Percentiles rank a stretch among this genome's conserved stretches.
phyloP scores from a whole-genome alignment of 2,113 vertebrate species.

The Leptobrachium leishanense region DNA sequence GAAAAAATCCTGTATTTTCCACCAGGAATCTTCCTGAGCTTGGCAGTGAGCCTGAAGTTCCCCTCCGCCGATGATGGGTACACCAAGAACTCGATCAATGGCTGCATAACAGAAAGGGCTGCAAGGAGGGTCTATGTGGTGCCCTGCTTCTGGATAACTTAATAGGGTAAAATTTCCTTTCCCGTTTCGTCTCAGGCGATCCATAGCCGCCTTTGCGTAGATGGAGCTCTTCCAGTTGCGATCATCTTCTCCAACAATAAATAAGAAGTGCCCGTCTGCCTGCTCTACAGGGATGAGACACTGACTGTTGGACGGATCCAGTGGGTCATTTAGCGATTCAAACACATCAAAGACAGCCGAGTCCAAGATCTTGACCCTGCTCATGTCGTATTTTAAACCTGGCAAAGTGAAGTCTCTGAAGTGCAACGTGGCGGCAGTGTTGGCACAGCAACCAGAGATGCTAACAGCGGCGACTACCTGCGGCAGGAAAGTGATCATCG shows the following conservation, averaged over 20 bases:
- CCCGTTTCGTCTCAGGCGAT: slow-evolving; percentile 57
- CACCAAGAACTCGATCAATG: slow-evolving; percentile 60
- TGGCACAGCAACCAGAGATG: slow-evolving; percentile 65
- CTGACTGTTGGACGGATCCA: slow-evolving; percentile 55
- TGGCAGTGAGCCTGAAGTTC: slow-evolving; percentile 62
- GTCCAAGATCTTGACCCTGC: slow-evolving; percentile 59
- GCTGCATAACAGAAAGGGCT: slow-evolving; percentile 61
- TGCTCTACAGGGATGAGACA: slow-evolving; percentile 64
- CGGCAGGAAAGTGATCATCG: slow-evolving; percentile 69
- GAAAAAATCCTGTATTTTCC: slow-evolving; percentile 68
- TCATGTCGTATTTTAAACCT: slow-evolving; percentile 61
- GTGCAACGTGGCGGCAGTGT: slow-evolving; percentile 60
- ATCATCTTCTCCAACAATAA: slow-evolving; percentile 66
- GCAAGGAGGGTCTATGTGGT: slow-evolving; percentile 64
- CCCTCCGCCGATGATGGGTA: slow-evolving; percentile 62
- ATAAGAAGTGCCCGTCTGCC: slow-evolving; percentile 64
- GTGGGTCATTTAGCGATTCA: slow-evolving; percentile 64
- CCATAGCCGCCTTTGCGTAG: slow-evolving; percentile 61
- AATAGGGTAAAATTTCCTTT: slow-evolving; percentile 65
- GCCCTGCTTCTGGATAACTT: slow-evolving; percentile 65
- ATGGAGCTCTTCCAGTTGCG: slow-evolving; percentile 67
- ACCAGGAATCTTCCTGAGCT: slow-evolving; percentile 68
- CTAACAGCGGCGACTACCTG: slow-evolving; percentile 65
- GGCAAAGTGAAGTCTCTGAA: slow-evolving; percentile 61
- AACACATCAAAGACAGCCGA: slow-evolving; percentile 63